Conservation (phyloP, 2,113 vertebrate species). For the Aplodontia rufa region DNA sequence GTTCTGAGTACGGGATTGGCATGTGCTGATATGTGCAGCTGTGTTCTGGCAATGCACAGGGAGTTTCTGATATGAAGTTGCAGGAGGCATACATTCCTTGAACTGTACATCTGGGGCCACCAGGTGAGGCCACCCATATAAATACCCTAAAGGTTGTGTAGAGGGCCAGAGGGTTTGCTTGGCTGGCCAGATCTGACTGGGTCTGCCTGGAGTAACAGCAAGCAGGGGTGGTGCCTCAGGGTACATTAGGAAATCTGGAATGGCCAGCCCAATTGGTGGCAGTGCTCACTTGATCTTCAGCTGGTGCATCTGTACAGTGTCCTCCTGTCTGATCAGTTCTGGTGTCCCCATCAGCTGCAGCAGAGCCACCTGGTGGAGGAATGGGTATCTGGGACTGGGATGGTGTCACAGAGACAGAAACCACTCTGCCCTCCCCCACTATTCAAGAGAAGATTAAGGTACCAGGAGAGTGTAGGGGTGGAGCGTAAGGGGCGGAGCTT, state of each 20-base stretch:
- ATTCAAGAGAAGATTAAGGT: no score
- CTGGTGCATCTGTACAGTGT: not conserved
- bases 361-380: conserved; percentile 60
- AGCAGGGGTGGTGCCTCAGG: not conserved
- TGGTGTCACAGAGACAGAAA: not conserved
- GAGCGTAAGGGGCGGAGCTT: not conserved
- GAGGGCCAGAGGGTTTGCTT: not conserved
- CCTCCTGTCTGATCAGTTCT: conserved; percentile 40
- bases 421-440: not conserved
- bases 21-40: not conserved
- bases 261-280: not conserved
- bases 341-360: conserved; percentile 67
- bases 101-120: not conserved
- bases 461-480: not conserved
- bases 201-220: not conserved
- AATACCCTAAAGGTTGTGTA: not conserved
- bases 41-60: not conserved
- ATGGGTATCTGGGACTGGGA: no score
- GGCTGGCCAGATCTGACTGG: not conserved
- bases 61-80: not conserved
- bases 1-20: not conserved
- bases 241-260: not conserved
- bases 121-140: not conserved
- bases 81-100: not conserved
- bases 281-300: conserved; percentile 68